Evolutionary conservation across 2,797 vertebrate species (phyloP).

Genomic region (Steatocranus sp.): DNA sequence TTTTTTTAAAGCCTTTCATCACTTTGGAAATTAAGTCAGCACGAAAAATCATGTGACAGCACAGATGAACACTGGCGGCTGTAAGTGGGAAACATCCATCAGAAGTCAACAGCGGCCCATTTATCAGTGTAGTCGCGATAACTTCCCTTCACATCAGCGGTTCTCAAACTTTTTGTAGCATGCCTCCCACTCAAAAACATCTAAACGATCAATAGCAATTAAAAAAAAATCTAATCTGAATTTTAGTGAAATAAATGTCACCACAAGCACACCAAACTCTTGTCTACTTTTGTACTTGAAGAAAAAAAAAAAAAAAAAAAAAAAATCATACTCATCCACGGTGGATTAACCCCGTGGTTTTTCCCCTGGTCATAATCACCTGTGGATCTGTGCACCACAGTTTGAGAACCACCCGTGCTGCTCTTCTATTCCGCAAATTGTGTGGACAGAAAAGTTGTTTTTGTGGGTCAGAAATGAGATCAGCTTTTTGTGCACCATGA

Average conservation of each 20-base stretch:
- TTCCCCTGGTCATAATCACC: rapidly evolving
- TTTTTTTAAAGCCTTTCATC: background rate
- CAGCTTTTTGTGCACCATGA: rapidly evolving
- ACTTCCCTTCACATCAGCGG: background rate
- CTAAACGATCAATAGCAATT: rapidly evolving
- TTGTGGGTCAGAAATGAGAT: background rate
- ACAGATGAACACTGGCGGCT: background rate
- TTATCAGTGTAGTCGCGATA: background rate
- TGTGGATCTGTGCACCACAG: background rate
- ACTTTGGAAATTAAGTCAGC: background rate
- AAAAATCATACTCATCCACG: background rate
- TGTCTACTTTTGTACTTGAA: background rate
- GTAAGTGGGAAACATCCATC: background rate
- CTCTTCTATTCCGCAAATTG: background rate
- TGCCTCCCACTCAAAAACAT: background rate
- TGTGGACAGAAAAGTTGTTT: background rate
- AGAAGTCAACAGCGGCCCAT: background rate
- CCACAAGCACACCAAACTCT: background rate
- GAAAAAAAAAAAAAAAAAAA: no score
- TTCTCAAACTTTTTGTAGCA: rapidly evolving
- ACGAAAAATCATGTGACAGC: background rate
- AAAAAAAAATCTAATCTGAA: background rate
- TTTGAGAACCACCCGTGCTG: background rate
- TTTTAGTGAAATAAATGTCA: background rate
- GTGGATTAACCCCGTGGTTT: background rate